Evolutionary conservation across 2,888 invertebrate species (phyloP).

Genomic region (Cephus sareptanus): DNA sequence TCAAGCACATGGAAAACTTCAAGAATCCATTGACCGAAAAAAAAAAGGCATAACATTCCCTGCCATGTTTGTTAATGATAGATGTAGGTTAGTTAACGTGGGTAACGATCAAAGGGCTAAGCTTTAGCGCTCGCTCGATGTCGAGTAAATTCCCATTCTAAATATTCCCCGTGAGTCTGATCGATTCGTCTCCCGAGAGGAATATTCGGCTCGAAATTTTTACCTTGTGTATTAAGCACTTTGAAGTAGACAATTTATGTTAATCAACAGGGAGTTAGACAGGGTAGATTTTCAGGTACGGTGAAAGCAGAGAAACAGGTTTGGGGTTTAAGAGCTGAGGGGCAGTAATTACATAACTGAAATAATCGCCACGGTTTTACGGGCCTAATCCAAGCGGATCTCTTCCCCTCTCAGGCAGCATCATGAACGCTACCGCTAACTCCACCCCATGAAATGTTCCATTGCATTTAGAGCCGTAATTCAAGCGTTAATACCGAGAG

Average conservation of each 20-base stretch:
- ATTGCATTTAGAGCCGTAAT: slow-evolving; percentile 14
- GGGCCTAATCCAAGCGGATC: slow-evolving; percentile 19
- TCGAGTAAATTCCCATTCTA: background rate
- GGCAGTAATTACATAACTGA: slow-evolving; percentile 31
- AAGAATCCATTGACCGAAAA: background rate
- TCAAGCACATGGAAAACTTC: too few species aligned
- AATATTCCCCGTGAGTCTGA: background rate
- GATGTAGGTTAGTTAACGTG: background rate
- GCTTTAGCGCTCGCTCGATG: background rate
- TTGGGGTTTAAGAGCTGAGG: slow-evolving; percentile 3
- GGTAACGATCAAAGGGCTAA: background rate
- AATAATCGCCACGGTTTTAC: slow-evolving; percentile 31
- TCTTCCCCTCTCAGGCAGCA: background rate
- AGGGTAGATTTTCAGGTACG: background rate
- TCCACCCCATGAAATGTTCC: slow-evolving; percentile 3
- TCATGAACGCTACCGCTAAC: background rate
- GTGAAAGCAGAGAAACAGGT: background rate
- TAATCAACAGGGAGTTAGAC: background rate
- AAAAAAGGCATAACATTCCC: background rate
- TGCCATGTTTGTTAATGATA: background rate
- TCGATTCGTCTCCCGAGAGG: background rate
- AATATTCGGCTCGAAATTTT: background rate
- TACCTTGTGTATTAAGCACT: background rate
- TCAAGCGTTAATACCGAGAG: slow-evolving; percentile 2
- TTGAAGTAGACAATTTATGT: slow-evolving; percentile 4